Evolutionary conservation across 2,888 invertebrate genomes (phyloP).

Genomic region (Apoderus coryli): DNA sequence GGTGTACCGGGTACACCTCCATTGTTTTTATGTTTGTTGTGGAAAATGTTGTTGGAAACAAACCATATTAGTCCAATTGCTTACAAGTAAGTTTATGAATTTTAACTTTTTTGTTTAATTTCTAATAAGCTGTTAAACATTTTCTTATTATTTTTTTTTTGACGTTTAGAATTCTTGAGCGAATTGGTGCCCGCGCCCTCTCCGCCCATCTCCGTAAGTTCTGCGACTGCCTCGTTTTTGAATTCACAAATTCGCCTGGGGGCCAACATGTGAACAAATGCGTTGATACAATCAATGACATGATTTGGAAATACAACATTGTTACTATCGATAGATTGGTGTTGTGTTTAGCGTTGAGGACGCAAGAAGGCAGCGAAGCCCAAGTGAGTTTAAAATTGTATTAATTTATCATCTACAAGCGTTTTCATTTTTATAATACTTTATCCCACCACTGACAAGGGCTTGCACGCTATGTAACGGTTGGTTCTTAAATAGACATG

Average conservation of each 20-base stretch:
- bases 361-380: slow-evolving; percentile 55
- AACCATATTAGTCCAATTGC: slow-evolving; percentile 87
- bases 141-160: slow-evolving; percentile 10
- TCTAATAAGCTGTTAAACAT: slow-evolving; percentile 4
- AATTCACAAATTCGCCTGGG: slow-evolving; percentile 79
- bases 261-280: slow-evolving; percentile 86
- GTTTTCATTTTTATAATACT: too few relatives aligned
- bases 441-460: too few relatives aligned
- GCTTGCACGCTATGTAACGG: too few relatives aligned
- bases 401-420: too few relatives aligned
- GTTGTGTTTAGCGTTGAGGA: slow-evolving; percentile 75
- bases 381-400: slow-evolving; percentile 13
- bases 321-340: slow-evolving; percentile 89
- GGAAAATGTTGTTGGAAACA: slow-evolving; percentile 92
- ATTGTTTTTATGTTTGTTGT: slow-evolving; percentile 80
- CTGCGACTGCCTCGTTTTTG: slow-evolving; percentile 86
- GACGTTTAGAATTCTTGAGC: slow-evolving; percentile 64
- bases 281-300: slow-evolving; percentile 88
- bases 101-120: slow-evolving; percentile 5
- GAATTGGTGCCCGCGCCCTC: slow-evolving; percentile 82
- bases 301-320: slow-evolving; percentile 97
- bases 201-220: slow-evolving; percentile 87
- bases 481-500: too few relatives aligned
- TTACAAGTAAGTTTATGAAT: slow-evolving; percentile 56
- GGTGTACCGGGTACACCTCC: slow-evolving; percentile 86